Conservation (phyloP, 2,888 invertebrate species). For the Andrena flavipes region DNA sequence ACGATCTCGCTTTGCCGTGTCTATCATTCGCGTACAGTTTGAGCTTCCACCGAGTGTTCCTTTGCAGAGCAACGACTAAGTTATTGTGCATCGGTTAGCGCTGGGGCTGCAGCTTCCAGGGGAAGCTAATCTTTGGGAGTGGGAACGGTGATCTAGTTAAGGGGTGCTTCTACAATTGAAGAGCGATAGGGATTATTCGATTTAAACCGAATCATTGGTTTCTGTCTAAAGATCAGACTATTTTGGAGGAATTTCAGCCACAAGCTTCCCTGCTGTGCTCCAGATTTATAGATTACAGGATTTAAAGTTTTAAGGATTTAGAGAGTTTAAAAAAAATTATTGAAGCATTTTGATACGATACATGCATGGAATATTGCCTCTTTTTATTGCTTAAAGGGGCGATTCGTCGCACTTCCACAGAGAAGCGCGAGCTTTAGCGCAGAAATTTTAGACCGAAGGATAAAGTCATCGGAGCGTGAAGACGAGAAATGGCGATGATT, state of each 20-base stretch:
- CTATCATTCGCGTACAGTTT: background rate
- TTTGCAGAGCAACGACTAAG: constrained; percentile 2
- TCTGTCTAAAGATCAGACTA: background rate
- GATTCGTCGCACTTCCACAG: background rate
- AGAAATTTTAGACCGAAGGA: background rate
- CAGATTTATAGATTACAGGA: too few species aligned
- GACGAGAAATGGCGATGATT: background rate
- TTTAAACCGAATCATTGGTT: constrained; percentile 34
- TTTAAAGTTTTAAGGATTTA: too few species aligned
- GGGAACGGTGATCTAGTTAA: constrained; percentile 17
- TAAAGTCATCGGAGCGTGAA: background rate
- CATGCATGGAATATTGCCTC: too few species aligned
- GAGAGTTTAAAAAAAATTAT: too few species aligned
- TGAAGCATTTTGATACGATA: too few species aligned
- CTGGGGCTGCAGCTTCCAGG: background rate
- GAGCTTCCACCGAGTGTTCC: background rate
- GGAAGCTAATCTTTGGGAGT: constrained; percentile 30
- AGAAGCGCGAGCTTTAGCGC: background rate
- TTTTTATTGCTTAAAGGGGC: background rate
- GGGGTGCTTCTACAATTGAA: constrained; percentile 9
- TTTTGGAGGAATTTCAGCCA: too few species aligned
- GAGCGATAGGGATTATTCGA: constrained; percentile 18
- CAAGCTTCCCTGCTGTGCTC: too few species aligned
- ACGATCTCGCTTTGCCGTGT: background rate
- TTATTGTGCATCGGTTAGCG: constrained; percentile 13